phyloP scores from a whole-genome alignment of 1,140 invertebrate genomes.

The Scaptomyza graminum region DNA sequence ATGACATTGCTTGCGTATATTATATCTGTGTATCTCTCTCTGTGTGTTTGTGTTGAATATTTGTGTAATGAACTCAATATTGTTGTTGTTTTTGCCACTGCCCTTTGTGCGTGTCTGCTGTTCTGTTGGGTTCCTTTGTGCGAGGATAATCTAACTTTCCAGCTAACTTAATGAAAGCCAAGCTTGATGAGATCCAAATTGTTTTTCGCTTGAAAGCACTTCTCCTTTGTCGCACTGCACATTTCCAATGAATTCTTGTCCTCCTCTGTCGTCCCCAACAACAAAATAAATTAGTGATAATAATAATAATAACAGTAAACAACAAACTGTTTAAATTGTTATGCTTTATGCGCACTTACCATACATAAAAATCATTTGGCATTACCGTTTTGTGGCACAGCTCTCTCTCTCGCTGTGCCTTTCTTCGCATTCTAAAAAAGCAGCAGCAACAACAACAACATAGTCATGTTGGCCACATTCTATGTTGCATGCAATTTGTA shows the following conservation, averaged over 20 bases:
- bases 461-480: slow-evolving; percentile 44
- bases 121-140: slow-evolving; percentile 28
- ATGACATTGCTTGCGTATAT: slow-evolving; percentile 61
- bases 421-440: background rate
- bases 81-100: slow-evolving; percentile 29
- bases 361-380: slow-evolving; percentile 17
- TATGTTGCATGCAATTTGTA: slow-evolving; percentile 50
- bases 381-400: slow-evolving; percentile 18
- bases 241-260: slow-evolving; percentile 61
- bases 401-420: slow-evolving; percentile 1
- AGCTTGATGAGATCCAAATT: slow-evolving; percentile 49
- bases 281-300: slow-evolving; percentile 8
- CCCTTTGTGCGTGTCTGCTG: slow-evolving; percentile 27
- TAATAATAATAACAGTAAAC: slow-evolving; percentile 51
- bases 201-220: slow-evolving; percentile 50
- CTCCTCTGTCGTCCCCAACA: background rate
- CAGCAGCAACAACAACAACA: slow-evolving; percentile 7
- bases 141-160: slow-evolving; percentile 80
- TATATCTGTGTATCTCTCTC: slow-evolving; percentile 27
- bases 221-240: slow-evolving; percentile 28
- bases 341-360: slow-evolving; percentile 58
- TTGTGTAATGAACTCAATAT: slow-evolving; percentile 50
- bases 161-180: slow-evolving; percentile 56
- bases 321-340: slow-evolving; percentile 29
- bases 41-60: slow-evolving; percentile 33